A percentile compares a stretch with the other conserved stretches of the same genome.
Evolutionary conservation across 2,113 vertebrate genomes (phyloP).

Genomic region (Boulengeromyrus knoepffleri): DNA sequence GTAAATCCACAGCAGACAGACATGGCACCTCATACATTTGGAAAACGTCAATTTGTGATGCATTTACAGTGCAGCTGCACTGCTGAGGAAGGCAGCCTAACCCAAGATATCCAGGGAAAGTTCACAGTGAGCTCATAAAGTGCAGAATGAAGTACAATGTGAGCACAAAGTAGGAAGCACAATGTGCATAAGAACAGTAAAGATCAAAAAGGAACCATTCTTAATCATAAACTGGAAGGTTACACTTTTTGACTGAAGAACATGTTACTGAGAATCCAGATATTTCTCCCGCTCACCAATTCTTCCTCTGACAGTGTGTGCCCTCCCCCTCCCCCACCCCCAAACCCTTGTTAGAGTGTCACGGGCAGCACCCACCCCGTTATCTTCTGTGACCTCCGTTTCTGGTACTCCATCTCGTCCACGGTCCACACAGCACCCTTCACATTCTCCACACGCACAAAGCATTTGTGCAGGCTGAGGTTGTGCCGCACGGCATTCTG

Average conservation of each 20-base stretch:
- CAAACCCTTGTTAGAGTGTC: neutral
- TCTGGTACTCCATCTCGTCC: slow-evolving; percentile 90
- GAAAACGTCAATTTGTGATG: neutral
- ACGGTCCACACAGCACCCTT: slow-evolving; percentile 96
- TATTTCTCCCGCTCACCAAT: neutral
- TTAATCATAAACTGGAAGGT: neutral
- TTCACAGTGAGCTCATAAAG: neutral
- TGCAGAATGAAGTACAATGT: neutral
- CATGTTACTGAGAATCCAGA: neutral
- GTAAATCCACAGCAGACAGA: slow-evolving; percentile 45
- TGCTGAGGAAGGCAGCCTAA: neutral
- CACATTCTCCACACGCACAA: slow-evolving; percentile 94
- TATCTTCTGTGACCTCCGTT: slow-evolving; percentile 90
- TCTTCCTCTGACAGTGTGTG: neutral
- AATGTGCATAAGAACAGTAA: neutral
- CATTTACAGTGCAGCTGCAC: neutral
- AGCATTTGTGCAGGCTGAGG: slow-evolving; percentile 97
- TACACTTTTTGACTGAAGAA: neutral
- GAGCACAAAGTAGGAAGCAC: neutral
- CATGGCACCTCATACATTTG: neutral
- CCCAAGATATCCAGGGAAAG: neutral
- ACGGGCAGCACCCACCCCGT: slow-evolving; percentile 71
- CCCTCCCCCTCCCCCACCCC: neutral
- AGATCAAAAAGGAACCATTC: neutral
- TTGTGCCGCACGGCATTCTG: slow-evolving; percentile 97